Evolutionary conservation across 2,113 vertebrate species (phyloP).

Genomic region (Macroglossus sobrinus): DNA sequence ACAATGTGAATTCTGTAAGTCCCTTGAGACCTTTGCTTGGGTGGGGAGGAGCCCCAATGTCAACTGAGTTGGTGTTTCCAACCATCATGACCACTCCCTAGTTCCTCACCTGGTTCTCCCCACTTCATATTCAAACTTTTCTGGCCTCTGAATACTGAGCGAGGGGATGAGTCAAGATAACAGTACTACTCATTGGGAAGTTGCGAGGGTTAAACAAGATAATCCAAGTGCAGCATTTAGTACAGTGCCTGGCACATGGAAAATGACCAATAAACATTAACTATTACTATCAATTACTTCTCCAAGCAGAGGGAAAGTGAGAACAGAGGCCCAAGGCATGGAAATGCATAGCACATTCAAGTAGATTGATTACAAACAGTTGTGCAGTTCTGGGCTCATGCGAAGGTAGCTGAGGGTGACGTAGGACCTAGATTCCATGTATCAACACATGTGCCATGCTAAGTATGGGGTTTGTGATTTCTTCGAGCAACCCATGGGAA

Average conservation of each 20-base stretch:
- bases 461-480: fast-evolving
- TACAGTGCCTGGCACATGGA: neutral
- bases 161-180: neutral
- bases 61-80: neutral
- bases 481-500: neutral
- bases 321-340: fast-evolving
- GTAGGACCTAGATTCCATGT: neutral
- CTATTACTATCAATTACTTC: neutral
- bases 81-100: fast-evolving
- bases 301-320: neutral
- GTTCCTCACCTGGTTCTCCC: neutral
- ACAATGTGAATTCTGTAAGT: neutral
- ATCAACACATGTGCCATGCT: fast-evolving
- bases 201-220: neutral
- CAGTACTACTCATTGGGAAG: neutral
- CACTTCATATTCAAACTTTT: neutral
- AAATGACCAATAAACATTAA: neutral
- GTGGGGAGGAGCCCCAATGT: neutral
- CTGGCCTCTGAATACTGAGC: neutral
- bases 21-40: neutral
- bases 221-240: neutral
- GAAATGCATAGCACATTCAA: neutral
- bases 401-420: neutral
- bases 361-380: too few relatives aligned
- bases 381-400: fast-evolving